Evolutionary conservation across 2,797 vertebrate genomes (phyloP).

Genomic region (Sphenodon punctatus): DNA sequence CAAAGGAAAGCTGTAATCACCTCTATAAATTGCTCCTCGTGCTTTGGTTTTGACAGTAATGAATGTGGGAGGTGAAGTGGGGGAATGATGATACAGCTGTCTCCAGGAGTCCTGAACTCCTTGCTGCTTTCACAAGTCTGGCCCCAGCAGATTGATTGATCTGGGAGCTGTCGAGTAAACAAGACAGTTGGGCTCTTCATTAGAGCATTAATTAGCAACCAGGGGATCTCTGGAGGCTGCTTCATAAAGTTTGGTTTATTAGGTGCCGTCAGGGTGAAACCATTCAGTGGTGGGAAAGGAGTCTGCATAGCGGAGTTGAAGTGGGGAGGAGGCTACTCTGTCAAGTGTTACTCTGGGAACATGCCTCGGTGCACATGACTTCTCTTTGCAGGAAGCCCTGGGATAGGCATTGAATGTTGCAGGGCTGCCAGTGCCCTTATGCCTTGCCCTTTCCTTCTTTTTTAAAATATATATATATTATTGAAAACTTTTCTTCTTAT

Average conservation of each 20-base stretch:
- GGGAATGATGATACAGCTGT: constrained; percentile 22
- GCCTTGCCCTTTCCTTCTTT: not conserved
- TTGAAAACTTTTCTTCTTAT: no score
- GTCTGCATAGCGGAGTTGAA: not conserved
- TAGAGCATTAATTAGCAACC: constrained; percentile 53
- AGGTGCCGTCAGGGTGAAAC: constrained; percentile 34
- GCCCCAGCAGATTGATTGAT: constrained; percentile 46
- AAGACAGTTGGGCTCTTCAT: constrained; percentile 48
- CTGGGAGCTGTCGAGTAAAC: not conserved
- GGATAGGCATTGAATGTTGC: not conserved
- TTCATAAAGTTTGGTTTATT: constrained; percentile 37
- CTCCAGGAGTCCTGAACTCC: not conserved
- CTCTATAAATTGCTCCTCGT: constrained; percentile 38
- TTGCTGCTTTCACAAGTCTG: not conserved
- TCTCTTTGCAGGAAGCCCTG: not conserved
- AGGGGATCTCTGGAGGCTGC: not conserved
- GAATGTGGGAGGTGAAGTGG: constrained; percentile 20
- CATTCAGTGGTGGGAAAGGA: not conserved
- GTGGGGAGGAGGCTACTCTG: not conserved
- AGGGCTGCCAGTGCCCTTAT: fast-evolving
- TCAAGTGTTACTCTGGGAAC: not conserved
- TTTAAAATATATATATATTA: no score
- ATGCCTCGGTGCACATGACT: not conserved
- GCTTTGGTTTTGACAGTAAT: constrained; percentile 40
- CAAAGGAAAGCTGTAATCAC: not conserved